Conservation (phyloP, 2,888 invertebrate genomes). For the Pandemis cinnamomeana region DNA sequence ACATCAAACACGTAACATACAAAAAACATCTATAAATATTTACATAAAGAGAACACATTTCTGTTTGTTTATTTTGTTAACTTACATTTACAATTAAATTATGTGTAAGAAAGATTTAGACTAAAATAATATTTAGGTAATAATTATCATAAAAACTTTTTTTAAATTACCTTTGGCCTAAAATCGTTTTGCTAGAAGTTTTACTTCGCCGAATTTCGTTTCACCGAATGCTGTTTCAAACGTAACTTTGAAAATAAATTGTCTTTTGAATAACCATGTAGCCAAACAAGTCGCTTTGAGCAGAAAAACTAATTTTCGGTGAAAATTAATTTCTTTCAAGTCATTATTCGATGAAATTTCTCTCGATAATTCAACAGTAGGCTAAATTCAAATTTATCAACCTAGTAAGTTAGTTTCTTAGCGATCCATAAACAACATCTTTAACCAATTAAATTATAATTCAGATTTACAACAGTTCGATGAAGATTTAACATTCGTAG, state of each 20-base stretch:
- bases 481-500: neutral
- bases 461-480: neutral
- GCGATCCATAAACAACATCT: too few relatives aligned
- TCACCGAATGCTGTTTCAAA: neutral
- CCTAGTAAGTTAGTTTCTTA: too few relatives aligned
- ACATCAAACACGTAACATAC: conserved; percentile 35
- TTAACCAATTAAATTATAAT: neutral
- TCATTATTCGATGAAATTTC: neutral
- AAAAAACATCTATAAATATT: conserved; percentile 40
- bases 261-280: too few relatives aligned
- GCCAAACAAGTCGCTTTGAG: too few relatives aligned
- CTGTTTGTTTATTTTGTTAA: conserved; percentile 46
- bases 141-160: neutral
- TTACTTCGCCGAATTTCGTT: neutral
- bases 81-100: conserved; percentile 5
- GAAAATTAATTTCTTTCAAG: neutral
- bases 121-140: neutral
- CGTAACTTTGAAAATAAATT: too few relatives aligned
- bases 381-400: neutral
- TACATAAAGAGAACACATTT: conserved; percentile 51
- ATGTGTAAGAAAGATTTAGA: neutral
- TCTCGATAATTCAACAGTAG: neutral
- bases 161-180: neutral
- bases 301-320: neutral
- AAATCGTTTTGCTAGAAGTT: neutral